A percentile compares a stretch with the other conserved stretches of the same genome.
Conservation (phyloP, 2,797 vertebrate species). For the Enteromius radiatus region DNA sequence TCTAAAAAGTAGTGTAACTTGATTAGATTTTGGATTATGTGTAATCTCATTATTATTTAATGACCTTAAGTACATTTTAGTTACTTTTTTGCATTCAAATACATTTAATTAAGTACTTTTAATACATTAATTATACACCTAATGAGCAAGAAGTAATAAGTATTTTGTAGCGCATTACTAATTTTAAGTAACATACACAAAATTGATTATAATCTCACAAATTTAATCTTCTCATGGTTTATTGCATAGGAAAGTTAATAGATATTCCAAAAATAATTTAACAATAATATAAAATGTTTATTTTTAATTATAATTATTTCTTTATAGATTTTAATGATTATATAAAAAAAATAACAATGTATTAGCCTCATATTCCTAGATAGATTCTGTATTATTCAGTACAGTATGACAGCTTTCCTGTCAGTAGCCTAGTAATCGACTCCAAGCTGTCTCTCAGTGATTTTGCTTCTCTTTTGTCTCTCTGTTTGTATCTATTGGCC, state of each 20-base stretch:
- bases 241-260: not conserved
- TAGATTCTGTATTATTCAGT: not conserved
- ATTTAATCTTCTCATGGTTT: not conserved
- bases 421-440: not conserved
- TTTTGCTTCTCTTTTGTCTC: conserved; percentile 33
- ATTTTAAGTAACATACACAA: not conserved
- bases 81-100: not conserved
- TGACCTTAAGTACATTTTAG: not conserved
- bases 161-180: not conserved
- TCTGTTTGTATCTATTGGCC: conserved; percentile 55
- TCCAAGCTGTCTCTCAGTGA: conserved; percentile 12
- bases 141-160: not conserved
- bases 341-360: not conserved
- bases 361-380: not conserved
- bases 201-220: not conserved
- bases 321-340: not conserved
- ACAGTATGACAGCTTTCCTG: not conserved
- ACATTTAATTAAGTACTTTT: not conserved
- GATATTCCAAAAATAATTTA: not conserved
- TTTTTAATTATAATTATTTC: not conserved
- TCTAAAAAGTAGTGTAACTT: not conserved
- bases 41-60: not conserved
- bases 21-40: not conserved
- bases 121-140: not conserved
- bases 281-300: not conserved